phyloP scores from a whole-genome alignment of 2,888 invertebrate genomes.

The Xylophagus ater region DNA sequence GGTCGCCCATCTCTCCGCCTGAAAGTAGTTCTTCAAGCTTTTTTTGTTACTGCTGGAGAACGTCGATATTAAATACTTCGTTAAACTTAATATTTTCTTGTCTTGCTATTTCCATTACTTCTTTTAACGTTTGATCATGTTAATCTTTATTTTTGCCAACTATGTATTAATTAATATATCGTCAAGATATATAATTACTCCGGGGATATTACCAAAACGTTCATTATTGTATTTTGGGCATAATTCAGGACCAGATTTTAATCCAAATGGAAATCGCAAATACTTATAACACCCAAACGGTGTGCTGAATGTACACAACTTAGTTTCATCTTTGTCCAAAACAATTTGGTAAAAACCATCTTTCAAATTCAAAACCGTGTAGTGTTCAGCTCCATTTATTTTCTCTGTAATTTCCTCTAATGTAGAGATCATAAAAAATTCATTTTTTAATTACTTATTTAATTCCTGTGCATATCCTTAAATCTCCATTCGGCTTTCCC shows the following conservation, averaged over 20 bases:
- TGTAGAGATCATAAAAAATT: slow-evolving; percentile 21
- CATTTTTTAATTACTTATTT: slow-evolving; percentile 21
- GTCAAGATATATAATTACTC: slow-evolving; percentile 6
- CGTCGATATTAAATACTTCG: too few species aligned
- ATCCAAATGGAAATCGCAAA: background rate
- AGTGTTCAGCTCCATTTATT: too few species aligned
- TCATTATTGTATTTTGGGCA: slow-evolving; percentile 17
- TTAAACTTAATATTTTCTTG: slow-evolving; percentile 3
- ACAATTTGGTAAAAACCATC: slow-evolving; percentile 16
- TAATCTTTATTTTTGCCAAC: background rate
- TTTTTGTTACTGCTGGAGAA: too few species aligned
- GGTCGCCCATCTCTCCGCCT: too few species aligned
- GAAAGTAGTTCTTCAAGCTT: too few species aligned
- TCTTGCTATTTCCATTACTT: slow-evolving; percentile 2
- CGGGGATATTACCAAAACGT: slow-evolving; percentile 18
- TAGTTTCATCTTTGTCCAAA: slow-evolving; percentile 15
- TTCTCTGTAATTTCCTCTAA: slow-evolving; percentile 20
- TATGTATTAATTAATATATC: slow-evolving; percentile 6
- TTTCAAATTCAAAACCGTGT: slow-evolving; percentile 21
- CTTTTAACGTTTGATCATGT: slow-evolving; percentile 3
- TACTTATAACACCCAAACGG: slow-evolving; percentile 13
- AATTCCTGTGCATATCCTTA: slow-evolving; percentile 20
- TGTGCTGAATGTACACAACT: slow-evolving; percentile 22
- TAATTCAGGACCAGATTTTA: slow-evolving; percentile 7
- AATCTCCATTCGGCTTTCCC: slow-evolving; percentile 17